Base-by-base conservation (phyloP, 2,888 invertebrate genomes). In the Cerastis leucographa region DNA sequence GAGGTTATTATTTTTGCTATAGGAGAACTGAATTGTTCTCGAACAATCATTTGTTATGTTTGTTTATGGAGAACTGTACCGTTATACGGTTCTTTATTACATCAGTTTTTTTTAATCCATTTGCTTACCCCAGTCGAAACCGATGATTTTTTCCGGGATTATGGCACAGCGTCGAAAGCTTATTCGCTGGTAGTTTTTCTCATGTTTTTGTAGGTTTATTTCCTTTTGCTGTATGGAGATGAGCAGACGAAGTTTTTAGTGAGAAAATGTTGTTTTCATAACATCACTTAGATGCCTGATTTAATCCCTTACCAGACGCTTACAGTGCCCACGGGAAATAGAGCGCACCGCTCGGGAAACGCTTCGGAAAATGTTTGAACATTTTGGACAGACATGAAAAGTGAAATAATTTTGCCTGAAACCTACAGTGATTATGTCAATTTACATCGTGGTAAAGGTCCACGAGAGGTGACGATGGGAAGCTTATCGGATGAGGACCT, bases 1-100 rank as follows among this genome's bases (percentile, higher is more conserved):
- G 73, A 76, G 72, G 84, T 86, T 86, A 74, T 78, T 76, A 78
- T 84, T 84, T 86, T 74, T 75, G 56, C 75, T 76, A 68, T 71
- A 71, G 65, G 59, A 64, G 71, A 83, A 78, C 74, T 74, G 76
- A 78, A 80, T 80, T 74, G 74, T 81, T 81, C 35, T 68, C 61
- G 64, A 81, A 82, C 65, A 77, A 79, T 76, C 69, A 78, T 84
- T 84, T 72, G 74, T 81, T 84, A 84, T 84, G 49, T 81, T 59
- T 74, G 59, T 81, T 83, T 83, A 79, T 79, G 62, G 66, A 67
- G 64, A 64, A 76, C 72, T 79, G 79, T 73, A 71, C 61, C 51
- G 80, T 73, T 67, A 54, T 71, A 72, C 46, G 8, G 46, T 46
- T 54, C 25, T 77, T 74, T 79, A 72, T 79, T 71, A 54, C 42